Evolutionary conservation across 2,888 invertebrate species (phyloP).

Genomic region (Plemyria rubiginata): DNA sequence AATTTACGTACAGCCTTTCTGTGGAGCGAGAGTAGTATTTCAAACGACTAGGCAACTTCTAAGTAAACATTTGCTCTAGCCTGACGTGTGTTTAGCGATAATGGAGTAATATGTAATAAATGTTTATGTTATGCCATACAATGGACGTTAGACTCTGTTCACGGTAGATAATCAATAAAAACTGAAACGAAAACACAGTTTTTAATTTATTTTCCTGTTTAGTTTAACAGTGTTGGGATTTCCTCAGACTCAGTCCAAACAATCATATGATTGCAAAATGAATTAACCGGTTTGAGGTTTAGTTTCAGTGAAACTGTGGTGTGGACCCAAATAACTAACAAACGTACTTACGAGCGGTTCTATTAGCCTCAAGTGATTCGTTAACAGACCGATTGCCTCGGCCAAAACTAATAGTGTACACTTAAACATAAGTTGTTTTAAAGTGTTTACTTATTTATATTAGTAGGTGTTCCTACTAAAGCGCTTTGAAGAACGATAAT

Average conservation of each 20-base stretch:
- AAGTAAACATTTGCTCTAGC: conserved; percentile 64
- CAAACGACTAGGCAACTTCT: conserved; percentile 58
- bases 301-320: not conserved
- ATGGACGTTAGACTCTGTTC: conserved; percentile 62
- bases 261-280: no score
- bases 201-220: not conserved
- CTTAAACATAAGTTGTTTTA: conserved; percentile 42
- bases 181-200: conserved; percentile 35
- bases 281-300: not conserved
- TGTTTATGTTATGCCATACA: conserved; percentile 68
- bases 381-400: conserved; percentile 46
- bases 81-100: conserved; percentile 70
- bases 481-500: conserved; percentile 14
- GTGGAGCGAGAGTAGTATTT: conserved; percentile 51
- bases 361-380: conserved; percentile 45
- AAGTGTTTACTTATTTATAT: conserved; percentile 35
- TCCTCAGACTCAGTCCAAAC: no score
- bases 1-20: conserved; percentile 30
- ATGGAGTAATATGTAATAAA: conserved; percentile 69
- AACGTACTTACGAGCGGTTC: conserved; percentile 19
- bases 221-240: not conserved
- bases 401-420: conserved; percentile 42
- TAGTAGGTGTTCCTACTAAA: conserved; percentile 30
- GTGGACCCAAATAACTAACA: not conserved
- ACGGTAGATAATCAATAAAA: conserved; percentile 56